A percentile compares a stretch with the other conserved stretches of the same genome.
phyloP scores from a whole-genome alignment of 1,140 invertebrate species.

The Neelides sp. region DNA sequence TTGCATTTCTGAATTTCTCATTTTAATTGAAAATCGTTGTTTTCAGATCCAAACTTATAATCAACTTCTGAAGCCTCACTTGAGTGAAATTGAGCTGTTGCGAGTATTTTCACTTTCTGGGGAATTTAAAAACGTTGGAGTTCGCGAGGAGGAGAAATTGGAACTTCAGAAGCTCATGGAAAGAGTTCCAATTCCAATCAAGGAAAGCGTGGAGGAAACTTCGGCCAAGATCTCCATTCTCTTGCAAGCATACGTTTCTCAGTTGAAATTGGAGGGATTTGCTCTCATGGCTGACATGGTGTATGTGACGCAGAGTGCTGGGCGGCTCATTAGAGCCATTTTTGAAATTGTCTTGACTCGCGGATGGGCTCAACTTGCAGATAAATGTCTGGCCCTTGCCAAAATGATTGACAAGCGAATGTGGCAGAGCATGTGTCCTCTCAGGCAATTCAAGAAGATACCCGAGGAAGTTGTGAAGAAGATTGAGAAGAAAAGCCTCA shows the following conservation, averaged over 20 bases:
- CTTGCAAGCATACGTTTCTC: constrained; percentile 95
- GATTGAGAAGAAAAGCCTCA: constrained; percentile 95
- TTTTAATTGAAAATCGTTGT: neutral
- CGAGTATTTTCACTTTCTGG: constrained; percentile 96
- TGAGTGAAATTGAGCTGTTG: constrained; percentile 96
- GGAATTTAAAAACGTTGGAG: constrained; percentile 84
- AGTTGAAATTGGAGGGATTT: constrained; percentile 95
- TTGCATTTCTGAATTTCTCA: constrained; percentile 1
- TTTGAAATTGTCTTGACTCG: constrained; percentile 68
- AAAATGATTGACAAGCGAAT: constrained; percentile 98
- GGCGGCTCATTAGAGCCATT: constrained; percentile 86
- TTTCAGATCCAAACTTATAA: constrained; percentile 79
- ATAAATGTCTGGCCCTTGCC: constrained; percentile 87
- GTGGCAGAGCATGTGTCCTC: constrained; percentile 99
- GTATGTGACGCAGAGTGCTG: constrained; percentile 95
- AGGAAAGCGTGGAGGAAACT: constrained; percentile 96
- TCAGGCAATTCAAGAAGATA: constrained; percentile 95
- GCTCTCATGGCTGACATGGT: constrained; percentile 99
- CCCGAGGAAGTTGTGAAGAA: constrained; percentile 96
- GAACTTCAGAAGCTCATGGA: constrained; percentile 96
- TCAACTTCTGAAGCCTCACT: constrained; percentile 86
- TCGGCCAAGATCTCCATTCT: constrained; percentile 94
- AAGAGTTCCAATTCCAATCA: constrained; percentile 95
- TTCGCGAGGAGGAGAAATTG: constrained; percentile 95
- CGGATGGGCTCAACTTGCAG: constrained; percentile 95